phyloP scores from a whole-genome alignment of 2,797 vertebrate species.

The Pseudotriccus pelzelni region DNA sequence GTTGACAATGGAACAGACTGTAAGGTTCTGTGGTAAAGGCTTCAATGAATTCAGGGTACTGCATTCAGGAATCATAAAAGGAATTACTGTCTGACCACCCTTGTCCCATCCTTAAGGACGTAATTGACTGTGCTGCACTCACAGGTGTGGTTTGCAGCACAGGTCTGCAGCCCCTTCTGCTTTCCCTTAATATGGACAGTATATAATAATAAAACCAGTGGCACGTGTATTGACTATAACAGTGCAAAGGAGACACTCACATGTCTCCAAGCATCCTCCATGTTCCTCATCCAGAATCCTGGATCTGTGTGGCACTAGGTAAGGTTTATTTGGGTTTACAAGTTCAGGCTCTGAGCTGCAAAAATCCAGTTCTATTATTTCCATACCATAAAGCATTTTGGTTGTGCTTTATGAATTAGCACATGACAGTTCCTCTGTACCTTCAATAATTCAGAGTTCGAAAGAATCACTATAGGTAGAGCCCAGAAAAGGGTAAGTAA shows the following conservation, averaged over 20 bases:
- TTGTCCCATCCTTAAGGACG: not conserved
- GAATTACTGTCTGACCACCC: not conserved
- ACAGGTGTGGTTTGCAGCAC: not conserved
- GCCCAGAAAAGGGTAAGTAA: not conserved
- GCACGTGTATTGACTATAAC: accelerated
- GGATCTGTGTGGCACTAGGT: not conserved
- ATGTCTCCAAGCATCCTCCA: not conserved
- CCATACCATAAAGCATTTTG: not conserved
- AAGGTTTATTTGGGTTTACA: not conserved
- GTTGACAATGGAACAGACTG: not conserved
- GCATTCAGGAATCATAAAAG: not conserved
- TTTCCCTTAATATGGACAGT: not conserved
- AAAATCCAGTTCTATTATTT: not conserved
- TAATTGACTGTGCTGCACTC: not conserved
- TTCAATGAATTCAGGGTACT: not conserved
- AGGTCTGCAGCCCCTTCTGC: not conserved
- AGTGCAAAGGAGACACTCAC: not conserved
- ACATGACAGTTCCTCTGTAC: not conserved
- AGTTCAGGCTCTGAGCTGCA: not conserved
- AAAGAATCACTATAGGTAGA: not conserved
- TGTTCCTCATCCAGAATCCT: not conserved
- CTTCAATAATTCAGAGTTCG: not conserved
- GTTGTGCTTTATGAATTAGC: not conserved
- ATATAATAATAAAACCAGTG: not conserved
- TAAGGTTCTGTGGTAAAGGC: not conserved